Conservation (phyloP, 2,113 vertebrate genomes). For the Amblyornis subalaris region DNA sequence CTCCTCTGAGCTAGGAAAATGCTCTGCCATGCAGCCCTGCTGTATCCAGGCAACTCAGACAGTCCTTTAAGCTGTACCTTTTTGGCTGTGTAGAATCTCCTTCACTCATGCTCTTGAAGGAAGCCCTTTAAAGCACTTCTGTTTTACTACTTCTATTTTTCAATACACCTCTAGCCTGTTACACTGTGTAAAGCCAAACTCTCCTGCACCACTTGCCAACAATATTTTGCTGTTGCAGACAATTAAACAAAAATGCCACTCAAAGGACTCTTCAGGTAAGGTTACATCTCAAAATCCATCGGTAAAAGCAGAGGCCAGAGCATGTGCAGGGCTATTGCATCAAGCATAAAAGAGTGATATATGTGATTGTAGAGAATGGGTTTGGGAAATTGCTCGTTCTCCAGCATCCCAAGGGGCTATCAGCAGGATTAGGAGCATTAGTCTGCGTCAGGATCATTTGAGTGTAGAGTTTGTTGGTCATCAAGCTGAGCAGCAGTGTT, state of each 20-base stretch:
- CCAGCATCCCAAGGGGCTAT: background rate
- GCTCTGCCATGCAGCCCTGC: background rate
- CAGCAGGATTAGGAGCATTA: background rate
- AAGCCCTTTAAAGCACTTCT: background rate
- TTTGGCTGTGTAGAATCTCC: background rate
- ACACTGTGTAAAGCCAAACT: background rate
- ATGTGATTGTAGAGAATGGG: background rate
- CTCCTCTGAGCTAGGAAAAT: background rate
- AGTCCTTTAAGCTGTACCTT: background rate
- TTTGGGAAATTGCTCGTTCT: background rate
- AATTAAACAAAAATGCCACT: background rate
- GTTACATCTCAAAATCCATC: background rate
- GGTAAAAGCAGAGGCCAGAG: background rate
- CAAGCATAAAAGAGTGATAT: background rate
- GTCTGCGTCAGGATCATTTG: background rate
- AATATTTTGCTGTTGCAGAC: background rate
- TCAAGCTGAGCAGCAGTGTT: background rate
- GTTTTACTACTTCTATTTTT: background rate
- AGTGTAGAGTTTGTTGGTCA: background rate
- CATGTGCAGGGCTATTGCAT: background rate
- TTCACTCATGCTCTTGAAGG: background rate
- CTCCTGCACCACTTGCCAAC: background rate
- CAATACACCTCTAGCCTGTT: background rate
- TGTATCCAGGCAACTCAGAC: background rate
- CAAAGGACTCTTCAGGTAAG: background rate